Base-by-base conservation (phyloP, 2,113 vertebrate species). In the Halichoeres trimaculatus region DNA sequence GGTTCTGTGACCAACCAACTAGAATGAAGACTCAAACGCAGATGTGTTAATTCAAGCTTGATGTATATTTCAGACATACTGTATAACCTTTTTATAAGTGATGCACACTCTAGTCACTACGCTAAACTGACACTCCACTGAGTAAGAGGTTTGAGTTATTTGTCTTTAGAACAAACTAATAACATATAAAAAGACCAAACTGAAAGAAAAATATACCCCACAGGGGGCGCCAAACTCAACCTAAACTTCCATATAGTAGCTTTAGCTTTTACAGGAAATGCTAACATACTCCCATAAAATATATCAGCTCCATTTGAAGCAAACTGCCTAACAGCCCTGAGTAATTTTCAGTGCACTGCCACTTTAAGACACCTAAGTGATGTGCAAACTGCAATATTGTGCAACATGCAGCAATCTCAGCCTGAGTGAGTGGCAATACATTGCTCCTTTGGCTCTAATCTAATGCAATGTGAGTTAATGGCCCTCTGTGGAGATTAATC, bases 301-400 rank as follows among this genome's bases (percentile, higher is more conserved):
- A 26, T 9, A 68, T 82, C 47, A 83, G 81, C 74, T 84, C 58
- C 72, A 67, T 82, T 85, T 84, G 78, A 51, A 63, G 83, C 66
- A 56, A 66, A 78, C 41, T 71, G 56, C 50, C 45, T 60, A 57
- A 62, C n/a, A 1, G 13, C 13, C 34, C 45, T 16, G 35, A 10
- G 50, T 38, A 51, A 62, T 35, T 83, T 50, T 56, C 19, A 57
- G 60, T 47, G 11, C n/a, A 8, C 26, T 47, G 24, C 34, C 47
- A 22, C 65, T 84, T 76, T 76, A 57, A 81, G 76, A 74, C 58
- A 50, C 57, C 30, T 10, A 30, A 52, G 11, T 26, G 48, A 23
- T 48, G 26, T 6, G 43, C 60, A 60, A 4, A 48, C 24, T 61
- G 35, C 8, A 40, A 54, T 30, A 59, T 53, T 34, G 50, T 79